Percentiles rank a stretch among this genome's conserved stretches.
Evolutionary conservation across 2,113 vertebrate genomes (phyloP).

Genomic region (Setophaga kirtlandii): DNA sequence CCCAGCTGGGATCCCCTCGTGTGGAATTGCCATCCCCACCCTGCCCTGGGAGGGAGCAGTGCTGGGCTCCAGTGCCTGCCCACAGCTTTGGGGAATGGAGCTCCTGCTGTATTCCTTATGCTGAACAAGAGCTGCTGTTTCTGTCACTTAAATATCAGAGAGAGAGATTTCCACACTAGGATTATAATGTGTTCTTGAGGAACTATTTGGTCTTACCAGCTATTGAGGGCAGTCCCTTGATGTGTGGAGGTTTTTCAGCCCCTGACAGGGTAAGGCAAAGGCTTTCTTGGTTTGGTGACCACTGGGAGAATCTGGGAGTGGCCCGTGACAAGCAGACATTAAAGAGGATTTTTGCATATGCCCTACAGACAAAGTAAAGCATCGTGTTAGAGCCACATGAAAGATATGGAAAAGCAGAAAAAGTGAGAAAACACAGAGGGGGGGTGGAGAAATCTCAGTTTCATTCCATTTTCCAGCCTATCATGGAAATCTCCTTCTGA

Average conservation of each 20-base stretch:
- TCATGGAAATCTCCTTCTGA: not conserved
- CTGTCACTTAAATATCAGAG: not conserved
- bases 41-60: not conserved
- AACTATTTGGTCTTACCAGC: not conserved
- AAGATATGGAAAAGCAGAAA: not conserved
- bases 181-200: not conserved
- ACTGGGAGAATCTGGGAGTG: not conserved
- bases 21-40: not conserved
- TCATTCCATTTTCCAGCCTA: not conserved
- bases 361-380: not conserved
- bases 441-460: not conserved
- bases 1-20: not conserved
- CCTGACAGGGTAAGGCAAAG: not conserved
- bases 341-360: not conserved
- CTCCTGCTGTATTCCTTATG: not conserved
- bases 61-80: not conserved
- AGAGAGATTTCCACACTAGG: accelerated
- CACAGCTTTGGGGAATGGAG: not conserved
- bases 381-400: accelerated
- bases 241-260: not conserved
- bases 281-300: not conserved
- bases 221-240: not conserved
- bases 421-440: not conserved
- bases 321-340: not conserved
- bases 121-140: not conserved